phyloP scores from a whole-genome alignment of 2,888 invertebrate genomes.

The Leptinotarsa juncta region DNA sequence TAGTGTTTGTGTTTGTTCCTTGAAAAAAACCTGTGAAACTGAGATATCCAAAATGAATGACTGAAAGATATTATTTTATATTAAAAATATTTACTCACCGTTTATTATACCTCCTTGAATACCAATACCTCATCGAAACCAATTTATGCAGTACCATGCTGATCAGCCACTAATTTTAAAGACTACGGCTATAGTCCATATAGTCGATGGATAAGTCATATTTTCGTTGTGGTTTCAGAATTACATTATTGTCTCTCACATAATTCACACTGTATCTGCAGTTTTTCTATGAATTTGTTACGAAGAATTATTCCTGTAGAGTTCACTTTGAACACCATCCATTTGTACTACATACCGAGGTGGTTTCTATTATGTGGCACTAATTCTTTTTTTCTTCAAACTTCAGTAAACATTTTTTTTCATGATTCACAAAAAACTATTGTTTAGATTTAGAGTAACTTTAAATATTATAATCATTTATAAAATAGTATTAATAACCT shows the following conservation, averaged over 20 bases:
- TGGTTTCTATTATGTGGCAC: not conserved
- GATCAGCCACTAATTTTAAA: slow-evolving; percentile 28
- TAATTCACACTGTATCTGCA: not conserved
- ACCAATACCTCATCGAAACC: slow-evolving; percentile 63
- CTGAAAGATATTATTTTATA: no score
- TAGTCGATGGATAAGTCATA: slow-evolving; percentile 10
- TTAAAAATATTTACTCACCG: slow-evolving; percentile 56
- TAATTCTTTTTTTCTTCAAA: not conserved
- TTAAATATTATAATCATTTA: no score
- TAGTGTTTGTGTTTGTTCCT: no score
- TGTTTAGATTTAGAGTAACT: not conserved
- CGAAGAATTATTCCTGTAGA: no score
- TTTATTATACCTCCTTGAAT: slow-evolving; percentile 59
- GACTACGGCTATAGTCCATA: not conserved
- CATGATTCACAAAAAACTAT: not conserved
- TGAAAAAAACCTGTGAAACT: not conserved
- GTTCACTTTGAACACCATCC: not conserved
- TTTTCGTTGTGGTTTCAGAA: slow-evolving; percentile 11
- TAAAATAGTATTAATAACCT: no score
- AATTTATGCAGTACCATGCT: slow-evolving; percentile 64
- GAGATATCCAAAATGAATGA: no score
- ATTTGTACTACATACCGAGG: not conserved
- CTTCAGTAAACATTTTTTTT: not conserved
- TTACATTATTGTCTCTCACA: not conserved
- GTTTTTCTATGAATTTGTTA: not conserved